A percentile compares a stretch with the other conserved stretches of the same genome.
phyloP scores from a whole-genome alignment of 1,140 invertebrate species.

The Philopotamus ludificatus region DNA sequence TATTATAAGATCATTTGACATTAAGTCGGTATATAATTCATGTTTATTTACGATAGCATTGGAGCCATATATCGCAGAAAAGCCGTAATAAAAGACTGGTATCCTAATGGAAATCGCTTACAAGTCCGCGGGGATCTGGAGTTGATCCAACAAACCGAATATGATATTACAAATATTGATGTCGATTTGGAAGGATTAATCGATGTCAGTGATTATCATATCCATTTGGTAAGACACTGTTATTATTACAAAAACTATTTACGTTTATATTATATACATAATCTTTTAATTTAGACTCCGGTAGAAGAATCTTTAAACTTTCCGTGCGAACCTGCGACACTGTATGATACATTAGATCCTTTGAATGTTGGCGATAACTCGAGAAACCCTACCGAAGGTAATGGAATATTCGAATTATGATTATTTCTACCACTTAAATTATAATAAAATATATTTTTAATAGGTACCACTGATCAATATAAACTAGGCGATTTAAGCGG shows the following conservation, averaged over 20 bases:
- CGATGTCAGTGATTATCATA: slow-evolving; percentile 71
- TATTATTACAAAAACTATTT: slow-evolving; percentile 10
- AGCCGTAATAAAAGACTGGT: slow-evolving; percentile 84
- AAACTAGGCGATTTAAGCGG: slow-evolving; percentile 87
- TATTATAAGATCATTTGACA: slow-evolving; percentile 4
- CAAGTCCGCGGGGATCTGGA: slow-evolving; percentile 73
- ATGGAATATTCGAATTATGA: not conserved
- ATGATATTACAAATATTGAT: slow-evolving; percentile 78
- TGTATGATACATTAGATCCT: slow-evolving; percentile 85
- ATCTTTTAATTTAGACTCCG: slow-evolving; percentile 60
- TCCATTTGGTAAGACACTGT: slow-evolving; percentile 69
- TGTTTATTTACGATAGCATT: slow-evolving; percentile 62
- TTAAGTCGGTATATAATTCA: slow-evolving; percentile 17
- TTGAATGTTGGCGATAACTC: slow-evolving; percentile 62
- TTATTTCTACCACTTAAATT: slow-evolving; percentile 8
- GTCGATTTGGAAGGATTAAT: slow-evolving; percentile 73
- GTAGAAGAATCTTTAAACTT: slow-evolving; percentile 80
- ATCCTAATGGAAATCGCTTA: slow-evolving; percentile 69
- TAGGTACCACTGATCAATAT: slow-evolving; percentile 79
- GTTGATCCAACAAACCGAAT: slow-evolving; percentile 80
- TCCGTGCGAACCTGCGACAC: slow-evolving; percentile 78
- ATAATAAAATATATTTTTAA: not conserved
- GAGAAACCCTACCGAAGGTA: slow-evolving; percentile 58
- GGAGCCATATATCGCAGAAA: slow-evolving; percentile 73
- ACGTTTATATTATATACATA: slow-evolving; percentile 6